Evolutionary conservation across 2,797 vertebrate species (phyloP).

Genomic region (Tolypeutes matacus): DNA sequence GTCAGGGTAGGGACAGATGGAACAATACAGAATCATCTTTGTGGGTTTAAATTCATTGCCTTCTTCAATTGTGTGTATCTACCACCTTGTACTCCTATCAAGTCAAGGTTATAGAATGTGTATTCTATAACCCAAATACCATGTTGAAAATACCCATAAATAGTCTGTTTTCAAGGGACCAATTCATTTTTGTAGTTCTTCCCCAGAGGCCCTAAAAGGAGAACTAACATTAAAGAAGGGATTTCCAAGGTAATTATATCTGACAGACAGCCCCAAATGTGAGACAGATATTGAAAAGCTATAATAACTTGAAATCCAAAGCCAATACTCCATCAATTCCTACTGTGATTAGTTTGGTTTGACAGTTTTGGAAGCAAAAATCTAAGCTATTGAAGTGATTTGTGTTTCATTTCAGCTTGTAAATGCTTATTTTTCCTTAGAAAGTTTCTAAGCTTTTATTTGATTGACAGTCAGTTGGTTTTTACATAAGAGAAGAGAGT

Average conservation of each 20-base stretch:
- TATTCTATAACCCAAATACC: constrained; percentile 54
- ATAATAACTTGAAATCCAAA: constrained; percentile 69
- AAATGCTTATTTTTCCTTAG: constrained; percentile 73
- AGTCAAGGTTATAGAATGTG: constrained; percentile 52
- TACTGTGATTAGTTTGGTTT: constrained; percentile 75
- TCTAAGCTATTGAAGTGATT: constrained; percentile 74
- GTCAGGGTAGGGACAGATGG: too few relatives aligned
- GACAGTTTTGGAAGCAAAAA: constrained; percentile 66
- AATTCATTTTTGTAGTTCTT: constrained; percentile 73
- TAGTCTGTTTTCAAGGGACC: constrained; percentile 61
- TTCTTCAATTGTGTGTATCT: not conserved
- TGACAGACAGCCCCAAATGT: constrained; percentile 76
- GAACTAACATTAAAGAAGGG: constrained; percentile 38
- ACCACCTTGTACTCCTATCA: not conserved
- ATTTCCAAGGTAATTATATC: constrained; percentile 75
- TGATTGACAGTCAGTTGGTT: constrained; percentile 64
- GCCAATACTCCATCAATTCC: constrained; percentile 71
- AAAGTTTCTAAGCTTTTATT: constrained; percentile 67
- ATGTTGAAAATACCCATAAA: constrained; percentile 35
- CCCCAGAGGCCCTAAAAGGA: constrained; percentile 20
- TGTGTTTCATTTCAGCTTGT: constrained; percentile 68
- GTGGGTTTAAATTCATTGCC: not conserved
- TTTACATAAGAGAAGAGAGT: constrained; percentile 53
- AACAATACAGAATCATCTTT: not conserved
- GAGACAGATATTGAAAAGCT: constrained; percentile 74